Evolutionary conservation across 2,113 vertebrate species (phyloP), one percentile per base, ranked within the genome.

Genomic region (Rana temporaria): DNA sequence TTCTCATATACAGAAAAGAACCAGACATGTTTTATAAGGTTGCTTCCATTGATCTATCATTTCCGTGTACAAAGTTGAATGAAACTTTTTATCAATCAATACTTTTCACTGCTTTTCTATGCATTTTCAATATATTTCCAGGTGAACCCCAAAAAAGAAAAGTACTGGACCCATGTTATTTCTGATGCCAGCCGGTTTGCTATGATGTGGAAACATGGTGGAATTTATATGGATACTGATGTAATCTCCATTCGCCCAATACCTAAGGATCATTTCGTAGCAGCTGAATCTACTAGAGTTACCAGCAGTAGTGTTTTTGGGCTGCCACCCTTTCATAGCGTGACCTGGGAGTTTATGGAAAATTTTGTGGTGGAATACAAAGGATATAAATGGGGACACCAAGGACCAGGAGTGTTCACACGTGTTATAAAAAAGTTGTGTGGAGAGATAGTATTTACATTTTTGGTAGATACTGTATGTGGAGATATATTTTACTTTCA

Each of bases 291-390:
- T 34, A 92, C 92, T 0, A 71, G 2, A 2, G 83, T 87, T 70
- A 91, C 91, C 64, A 94, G 93, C 76, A 92, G 92, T 0, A 92
- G 92, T 0, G 90, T 93, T 71, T 92, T 94, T n/a, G 92, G 93
- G 19, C 93, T 94, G 85, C 87, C 89, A 0, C 87, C 88, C 2
- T 90, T 2, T 59, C 89, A 94, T 76, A 81, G 86, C 15, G 93
- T 94, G 57, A 4, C 93, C 60, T 94, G 93, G 93, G 86, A 78
- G 12, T 95, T 92, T 87, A 95, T 95, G 93, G 88, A 92, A 72
- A 88, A 93, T 84, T 94, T 94, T 1, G 91, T 95, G 0, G 90
- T 89, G 67, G 91, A 93, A 78, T 95, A 95, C 67, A 88, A 93
- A 0, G 90, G 91, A 68, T 16, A 19, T 8, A 85, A 92, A 60